Percentiles rank a stretch among this genome's conserved stretches.
Conservation (phyloP, 2,797 vertebrate genomes). For the Apogon hyalosoma region DNA sequence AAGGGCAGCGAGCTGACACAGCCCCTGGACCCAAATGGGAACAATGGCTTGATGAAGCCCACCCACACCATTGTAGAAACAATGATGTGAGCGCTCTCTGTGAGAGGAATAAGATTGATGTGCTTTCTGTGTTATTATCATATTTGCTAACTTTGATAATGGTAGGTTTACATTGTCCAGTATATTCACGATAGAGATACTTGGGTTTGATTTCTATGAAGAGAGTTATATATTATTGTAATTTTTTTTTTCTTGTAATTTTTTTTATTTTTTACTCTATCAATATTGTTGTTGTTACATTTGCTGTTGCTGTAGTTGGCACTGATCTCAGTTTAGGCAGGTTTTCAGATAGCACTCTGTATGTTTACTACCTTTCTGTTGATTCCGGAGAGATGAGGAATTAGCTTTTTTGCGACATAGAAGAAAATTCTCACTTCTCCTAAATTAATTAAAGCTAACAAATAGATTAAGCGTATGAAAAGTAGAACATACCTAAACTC, state of each 20-base stretch:
- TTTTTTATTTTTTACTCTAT: conserved; percentile 76
- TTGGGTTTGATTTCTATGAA: conserved; percentile 90
- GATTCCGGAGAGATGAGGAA: conserved; percentile 67
- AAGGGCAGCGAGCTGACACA: conserved; percentile 90
- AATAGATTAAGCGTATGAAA: conserved; percentile 52
- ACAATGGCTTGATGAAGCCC: conserved; percentile 91
- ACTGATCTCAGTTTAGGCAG: conserved; percentile 77
- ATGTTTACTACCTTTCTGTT: conserved; percentile 79
- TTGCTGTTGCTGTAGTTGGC: conserved; percentile 86
- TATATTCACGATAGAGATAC: conserved; percentile 92
- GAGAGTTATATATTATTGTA: conserved; percentile 83
- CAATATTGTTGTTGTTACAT: conserved; percentile 81
- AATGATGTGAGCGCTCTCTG: conserved; percentile 91
- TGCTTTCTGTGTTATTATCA: conserved; percentile 84
- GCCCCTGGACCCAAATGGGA: conserved; percentile 89
- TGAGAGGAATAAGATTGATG: conserved; percentile 80
- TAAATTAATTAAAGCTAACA: conserved; percentile 58
- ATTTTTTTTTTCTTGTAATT: conserved; percentile 67
- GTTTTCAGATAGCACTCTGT: conserved; percentile 71
- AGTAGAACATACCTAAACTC: conserved; percentile 56
- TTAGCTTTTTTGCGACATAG: conserved; percentile 44
- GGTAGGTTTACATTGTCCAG: conserved; percentile 92
- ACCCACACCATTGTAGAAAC: conserved; percentile 98
- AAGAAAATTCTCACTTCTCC: conserved; percentile 58
- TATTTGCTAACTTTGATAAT: conserved; percentile 94